Percentiles rank a stretch among this genome's conserved stretches.
phyloP scores from a whole-genome alignment of 2,797 vertebrate species.

The Cirrhinus mrigala region DNA sequence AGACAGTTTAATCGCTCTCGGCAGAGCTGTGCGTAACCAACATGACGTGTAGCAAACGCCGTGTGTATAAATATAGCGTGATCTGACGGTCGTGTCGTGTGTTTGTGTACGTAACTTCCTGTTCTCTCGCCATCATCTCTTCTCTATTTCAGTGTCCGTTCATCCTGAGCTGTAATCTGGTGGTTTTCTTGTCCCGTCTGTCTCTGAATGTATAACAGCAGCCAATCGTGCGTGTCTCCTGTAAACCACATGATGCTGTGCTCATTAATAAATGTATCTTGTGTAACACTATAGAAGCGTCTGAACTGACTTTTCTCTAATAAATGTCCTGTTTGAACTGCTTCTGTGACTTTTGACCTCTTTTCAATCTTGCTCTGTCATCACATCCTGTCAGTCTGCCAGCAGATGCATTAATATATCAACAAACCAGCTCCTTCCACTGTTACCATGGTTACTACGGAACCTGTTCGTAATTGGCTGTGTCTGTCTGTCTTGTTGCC shows the following conservation, averaged over 20 bases:
- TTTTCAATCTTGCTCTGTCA: constrained; percentile 23
- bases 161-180: neutral
- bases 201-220: neutral
- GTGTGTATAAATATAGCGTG: neutral
- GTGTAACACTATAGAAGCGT: neutral
- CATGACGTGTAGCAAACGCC: too few species aligned
- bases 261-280: constrained; percentile 18
- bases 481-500: constrained; percentile 61
- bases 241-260: neutral
- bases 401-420: neutral
- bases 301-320: constrained; percentile 48
- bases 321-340: constrained; percentile 60
- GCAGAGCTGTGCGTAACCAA: neutral
- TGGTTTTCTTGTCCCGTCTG: neutral
- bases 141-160: neutral
- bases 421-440: neutral
- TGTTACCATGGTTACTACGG: neutral
- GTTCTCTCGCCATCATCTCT: neutral
- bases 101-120: neutral
- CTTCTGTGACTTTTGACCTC: constrained; percentile 50
- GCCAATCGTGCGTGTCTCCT: neutral
- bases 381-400: constrained; percentile 1
- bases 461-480: neutral
- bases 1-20: neutral
- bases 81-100: neutral